Evolutionary conservation across 2,797 vertebrate species (phyloP).

Genomic region (Anas flavirostris): DNA sequence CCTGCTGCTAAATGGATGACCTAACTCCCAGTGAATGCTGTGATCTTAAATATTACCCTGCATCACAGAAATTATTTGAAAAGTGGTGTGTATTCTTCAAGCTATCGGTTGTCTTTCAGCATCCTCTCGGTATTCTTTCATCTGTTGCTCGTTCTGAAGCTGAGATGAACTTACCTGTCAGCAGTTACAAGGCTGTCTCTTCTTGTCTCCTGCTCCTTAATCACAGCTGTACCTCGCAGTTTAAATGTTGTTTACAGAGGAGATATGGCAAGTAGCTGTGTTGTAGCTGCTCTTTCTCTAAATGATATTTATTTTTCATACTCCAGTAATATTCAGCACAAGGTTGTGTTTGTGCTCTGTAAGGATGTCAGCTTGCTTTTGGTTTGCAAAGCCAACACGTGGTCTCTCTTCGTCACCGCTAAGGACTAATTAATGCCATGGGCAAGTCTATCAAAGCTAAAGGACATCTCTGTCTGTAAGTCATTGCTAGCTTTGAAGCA

Average conservation of each 20-base stretch:
- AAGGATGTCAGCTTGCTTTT: not conserved
- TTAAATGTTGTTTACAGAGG: slow-evolving; percentile 1
- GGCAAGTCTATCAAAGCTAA: not conserved
- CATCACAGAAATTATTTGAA: slow-evolving; percentile 10
- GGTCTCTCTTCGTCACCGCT: not conserved
- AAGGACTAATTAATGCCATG: not conserved
- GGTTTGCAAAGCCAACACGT: accelerated
- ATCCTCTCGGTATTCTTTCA: not conserved
- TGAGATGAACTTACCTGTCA: slow-evolving; percentile 16
- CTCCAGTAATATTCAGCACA: accelerated
- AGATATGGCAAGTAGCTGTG: not conserved
- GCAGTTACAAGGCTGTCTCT: not conserved
- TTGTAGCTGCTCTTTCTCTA: not conserved
- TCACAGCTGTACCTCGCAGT: not conserved
- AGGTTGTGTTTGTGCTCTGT: not conserved
- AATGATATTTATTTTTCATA: not conserved
- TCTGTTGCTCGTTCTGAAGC: not conserved
- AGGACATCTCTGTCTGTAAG: not conserved
- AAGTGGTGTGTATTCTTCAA: not conserved
- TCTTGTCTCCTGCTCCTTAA: not conserved
- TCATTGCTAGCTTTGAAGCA: not conserved
- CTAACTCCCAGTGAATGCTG: slow-evolving; percentile 12
- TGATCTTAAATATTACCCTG: not conserved
- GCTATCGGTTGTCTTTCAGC: slow-evolving; percentile 15
- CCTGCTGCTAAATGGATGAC: slow-evolving; percentile 17